phyloP scores from a whole-genome alignment of 2,113 vertebrate genomes.

The Propithecus coquereli region DNA sequence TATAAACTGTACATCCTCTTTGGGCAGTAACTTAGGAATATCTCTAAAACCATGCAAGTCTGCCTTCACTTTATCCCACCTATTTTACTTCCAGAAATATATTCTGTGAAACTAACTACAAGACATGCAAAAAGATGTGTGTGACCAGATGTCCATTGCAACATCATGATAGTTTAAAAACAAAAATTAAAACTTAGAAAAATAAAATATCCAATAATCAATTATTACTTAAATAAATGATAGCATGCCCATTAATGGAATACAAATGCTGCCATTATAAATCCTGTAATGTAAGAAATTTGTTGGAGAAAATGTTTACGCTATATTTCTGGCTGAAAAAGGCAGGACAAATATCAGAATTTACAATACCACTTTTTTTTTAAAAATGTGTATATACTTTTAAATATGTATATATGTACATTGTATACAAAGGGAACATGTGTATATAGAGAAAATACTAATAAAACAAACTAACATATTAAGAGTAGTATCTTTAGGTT shows the following conservation, averaged over 20 bases:
- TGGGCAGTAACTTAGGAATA: background rate
- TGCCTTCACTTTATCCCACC: background rate
- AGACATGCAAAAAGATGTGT: background rate
- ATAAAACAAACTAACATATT: background rate
- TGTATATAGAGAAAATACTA: background rate
- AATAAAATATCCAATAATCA: background rate
- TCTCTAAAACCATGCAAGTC: background rate
- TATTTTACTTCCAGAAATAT: background rate
- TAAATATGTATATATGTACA: background rate
- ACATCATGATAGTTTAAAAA: background rate
- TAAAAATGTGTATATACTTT: background rate
- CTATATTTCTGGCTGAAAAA: background rate
- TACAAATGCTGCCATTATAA: background rate
- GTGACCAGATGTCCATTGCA: background rate
- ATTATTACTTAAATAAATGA: background rate
- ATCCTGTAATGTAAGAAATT: background rate
- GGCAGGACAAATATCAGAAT: background rate
- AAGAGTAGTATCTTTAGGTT: background rate
- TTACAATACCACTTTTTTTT: background rate
- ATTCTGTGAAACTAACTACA: background rate
- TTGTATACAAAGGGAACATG: background rate
- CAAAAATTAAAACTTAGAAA: background rate
- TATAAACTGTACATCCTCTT: background rate
- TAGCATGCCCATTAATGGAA: background rate
- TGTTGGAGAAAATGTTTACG: background rate